Base-by-base conservation (phyloP, 2,888 invertebrate genomes). In the Odontocolon sp. region DNA sequence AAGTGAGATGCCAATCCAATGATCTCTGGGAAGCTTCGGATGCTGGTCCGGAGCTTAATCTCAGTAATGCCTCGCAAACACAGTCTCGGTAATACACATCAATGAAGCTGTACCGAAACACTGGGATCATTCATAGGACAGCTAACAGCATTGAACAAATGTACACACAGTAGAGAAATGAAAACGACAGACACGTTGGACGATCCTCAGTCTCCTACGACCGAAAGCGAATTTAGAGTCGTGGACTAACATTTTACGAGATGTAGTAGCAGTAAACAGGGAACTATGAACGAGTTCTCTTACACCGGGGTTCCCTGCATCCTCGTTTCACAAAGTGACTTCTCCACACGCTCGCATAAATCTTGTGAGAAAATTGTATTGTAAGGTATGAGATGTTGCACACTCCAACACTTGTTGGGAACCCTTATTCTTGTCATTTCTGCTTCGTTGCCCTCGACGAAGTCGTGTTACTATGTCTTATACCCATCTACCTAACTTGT, bases 31-130 rank as follows among this genome's bases (percentile, higher is more conserved):
- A 56, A 28, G 40, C 56, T 59, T 26, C 33, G 33, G 57, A 66
- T 50, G 54, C 61, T 21, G 52, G n/a, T 5, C 47, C 11, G 54
- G 68, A 72, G 79, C 82, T 83, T 86, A 85, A 86, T 85, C 84
- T 80, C 78, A 74, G 80, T 85, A 86, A 84, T 85, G 82, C 81
- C 82, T 85, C 84, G 81, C 84, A 86, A 87, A 85, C 83, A 83
- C 82, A 81, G 79, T 81, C 74, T 74, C 68, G 47, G 47, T 68
- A 67, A 33, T 26, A 63, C 26, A 67, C 31, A 40, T 59, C 36
- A 45, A 36, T 38, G 61, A 61, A 28, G 59, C 69, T 73, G 47
- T 28, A 45, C 56, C 31, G 33, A 70, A 63, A 63, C 45, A 14
- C 36, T 26, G 31, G 26, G 14, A 50, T 56, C 16, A 3, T n/a